A percentile compares a stretch with the other conserved stretches of the same genome.
phyloP scores from a whole-genome alignment of 2,113 vertebrate genomes.

The Electrona antarctica region DNA sequence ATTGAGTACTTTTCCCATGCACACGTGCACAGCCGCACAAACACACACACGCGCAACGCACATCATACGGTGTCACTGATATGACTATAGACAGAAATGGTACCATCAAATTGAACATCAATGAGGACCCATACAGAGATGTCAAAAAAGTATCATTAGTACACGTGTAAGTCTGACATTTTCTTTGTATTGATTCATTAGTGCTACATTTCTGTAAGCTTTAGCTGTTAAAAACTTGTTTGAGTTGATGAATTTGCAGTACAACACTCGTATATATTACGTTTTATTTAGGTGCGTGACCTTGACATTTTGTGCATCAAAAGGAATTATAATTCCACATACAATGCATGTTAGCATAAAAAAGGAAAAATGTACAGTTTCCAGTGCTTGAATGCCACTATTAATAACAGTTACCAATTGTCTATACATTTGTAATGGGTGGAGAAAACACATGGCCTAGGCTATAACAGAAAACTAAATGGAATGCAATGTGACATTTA shows the following conservation, averaged over 20 bases:
- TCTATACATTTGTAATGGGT: conserved; percentile 27
- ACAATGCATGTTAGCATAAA: conserved; percentile 35
- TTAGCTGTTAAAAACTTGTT: not conserved
- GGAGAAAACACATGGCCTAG: conserved; percentile 22
- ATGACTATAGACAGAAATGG: not conserved
- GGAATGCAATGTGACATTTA: conserved; percentile 13
- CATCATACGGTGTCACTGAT: too few relatives aligned
- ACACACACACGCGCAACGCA: not conserved
- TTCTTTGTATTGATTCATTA: too few relatives aligned
- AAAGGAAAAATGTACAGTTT: conserved; percentile 31
- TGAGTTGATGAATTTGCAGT: not conserved
- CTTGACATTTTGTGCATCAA: conserved; percentile 36
- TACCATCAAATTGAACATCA: too few relatives aligned
- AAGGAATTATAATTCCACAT: conserved; percentile 38
- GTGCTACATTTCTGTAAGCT: not conserved
- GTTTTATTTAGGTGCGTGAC: conserved; percentile 62
- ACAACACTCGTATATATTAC: conserved; percentile 54
- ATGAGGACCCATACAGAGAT: too few relatives aligned
- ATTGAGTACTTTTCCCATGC: too few relatives aligned
- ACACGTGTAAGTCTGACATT: too few relatives aligned
- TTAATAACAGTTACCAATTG: conserved; percentile 16
- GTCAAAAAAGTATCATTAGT: too few relatives aligned
- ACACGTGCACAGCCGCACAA: too few relatives aligned
- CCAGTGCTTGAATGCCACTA: conserved; percentile 31
- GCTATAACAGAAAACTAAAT: conserved; percentile 38